These are phyloP conservation scores for Hypomecis punctinalis DNA, from an alignment of 2,888 invertebrate genomes.

Conservation along the genomic window DNA sequence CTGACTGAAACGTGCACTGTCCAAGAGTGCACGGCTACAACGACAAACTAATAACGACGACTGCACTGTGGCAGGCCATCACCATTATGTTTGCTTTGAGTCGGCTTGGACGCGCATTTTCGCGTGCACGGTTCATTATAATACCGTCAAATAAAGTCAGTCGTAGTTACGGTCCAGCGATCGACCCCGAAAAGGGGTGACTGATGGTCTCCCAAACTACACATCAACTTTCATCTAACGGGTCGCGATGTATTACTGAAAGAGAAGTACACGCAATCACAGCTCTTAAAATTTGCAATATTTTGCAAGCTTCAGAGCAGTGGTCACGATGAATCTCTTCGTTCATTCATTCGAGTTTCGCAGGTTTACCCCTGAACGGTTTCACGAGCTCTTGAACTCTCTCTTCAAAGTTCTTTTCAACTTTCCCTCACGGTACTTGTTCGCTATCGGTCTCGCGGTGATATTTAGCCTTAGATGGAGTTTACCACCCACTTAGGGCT, in stretches of 20 bases:
- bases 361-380: slow-evolving; percentile 84
- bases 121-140: slow-evolving; percentile 51
- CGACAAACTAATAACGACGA: slow-evolving; percentile 53
- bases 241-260: slow-evolving; percentile 83
- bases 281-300: slow-evolving; percentile 20
- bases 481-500: slow-evolving; percentile 87
- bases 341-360: slow-evolving; percentile 82
- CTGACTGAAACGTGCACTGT: slow-evolving; percentile 62
- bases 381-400: slow-evolving; percentile 81
- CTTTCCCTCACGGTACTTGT: slow-evolving; percentile 89
- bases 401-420: slow-evolving; percentile 89
- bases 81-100: slow-evolving; percentile 53
- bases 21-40: slow-evolving; percentile 57
- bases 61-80: slow-evolving; percentile 59
- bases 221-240: slow-evolving; percentile 76
- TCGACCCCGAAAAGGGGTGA: slow-evolving; percentile 3
- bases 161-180: slow-evolving; percentile 23
- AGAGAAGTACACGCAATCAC: slow-evolving; percentile 58
- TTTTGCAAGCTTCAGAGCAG: not conserved
- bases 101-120: slow-evolving; percentile 59
- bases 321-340: slow-evolving; percentile 65
- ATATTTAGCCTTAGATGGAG: slow-evolving; percentile 86
- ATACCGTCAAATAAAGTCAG: slow-evolving; percentile 38
- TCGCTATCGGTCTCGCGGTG: slow-evolving; percentile 87
- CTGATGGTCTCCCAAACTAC: slow-evolving; percentile 52